Base-by-base conservation (phyloP, 2,113 vertebrate genomes). In the Cephalopterus ornatus region DNA sequence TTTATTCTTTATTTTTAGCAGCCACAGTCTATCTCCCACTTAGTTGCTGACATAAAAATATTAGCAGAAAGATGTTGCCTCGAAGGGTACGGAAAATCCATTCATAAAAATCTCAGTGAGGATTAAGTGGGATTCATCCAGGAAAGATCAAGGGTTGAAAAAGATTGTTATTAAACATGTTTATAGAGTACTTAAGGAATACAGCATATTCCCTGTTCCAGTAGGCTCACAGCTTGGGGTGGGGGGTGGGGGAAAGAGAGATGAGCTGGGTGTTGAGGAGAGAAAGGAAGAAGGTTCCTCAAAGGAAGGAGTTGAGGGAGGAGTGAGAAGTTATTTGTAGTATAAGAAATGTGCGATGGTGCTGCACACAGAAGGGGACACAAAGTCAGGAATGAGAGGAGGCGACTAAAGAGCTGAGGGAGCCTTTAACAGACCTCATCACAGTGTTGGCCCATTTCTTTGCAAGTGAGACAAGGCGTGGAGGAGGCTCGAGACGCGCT, bases 1-100 rank as follows among this genome's bases (percentile, higher is more conserved):
- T 96, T 96, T 96, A 94, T 97, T 97, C 83, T 94, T 96, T 97
- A 97, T 97, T 97, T 97, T 97, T 97, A 97, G 96, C 83, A 96
- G 80, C 66, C 76, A 89, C 77, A 93, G 83, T 85, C 91, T 96
- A 93, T 95, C 93, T 96, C 93, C 80, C 76, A 92, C 93, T 96
- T 96, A 93, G 89, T 70, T 95, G 96, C 96, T 96, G 92, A 93
- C 92, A 97, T 71, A 96, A 96, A 96, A 96, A 96, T 96, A 96
- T 96, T 97, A 96, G 76, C 79, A 96, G 80, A 95, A 95, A 93
- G 62, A 94, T 89, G 85, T 84, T 96, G 66, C 70, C 66, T 94
- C 3, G 9, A 94, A 96, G 83, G 70, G 70, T 91, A 87, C 75
- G 58, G 85, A 82, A 93, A 94, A 96, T 73, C 58, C 96, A 97